Evolutionary conservation across 1,140 invertebrate genomes (phyloP).

Genomic region (Zophobas morio): DNA sequence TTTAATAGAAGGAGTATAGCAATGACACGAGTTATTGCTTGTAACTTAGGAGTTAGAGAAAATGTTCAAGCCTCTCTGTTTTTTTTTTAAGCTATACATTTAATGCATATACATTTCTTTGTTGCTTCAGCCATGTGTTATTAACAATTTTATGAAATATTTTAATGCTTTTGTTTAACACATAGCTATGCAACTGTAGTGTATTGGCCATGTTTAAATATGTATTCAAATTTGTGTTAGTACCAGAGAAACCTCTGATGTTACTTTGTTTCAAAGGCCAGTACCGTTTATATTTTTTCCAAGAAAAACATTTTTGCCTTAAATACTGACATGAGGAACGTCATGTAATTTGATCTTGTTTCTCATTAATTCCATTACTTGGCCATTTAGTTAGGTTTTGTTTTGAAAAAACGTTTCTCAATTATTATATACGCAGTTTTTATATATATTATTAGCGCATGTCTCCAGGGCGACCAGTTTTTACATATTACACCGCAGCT

Average conservation of each 20-base stretch:
- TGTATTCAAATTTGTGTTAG: constrained; percentile 29
- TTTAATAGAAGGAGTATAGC: constrained; percentile 11
- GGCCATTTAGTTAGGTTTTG: constrained; percentile 43
- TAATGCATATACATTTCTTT: constrained; percentile 27
- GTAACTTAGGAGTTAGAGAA: constrained; percentile 1
- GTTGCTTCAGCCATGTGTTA: constrained; percentile 45
- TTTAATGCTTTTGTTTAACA: constrained; percentile 35
- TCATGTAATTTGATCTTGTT: constrained; percentile 24
- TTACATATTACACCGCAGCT: constrained; percentile 1
- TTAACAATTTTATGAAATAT: constrained; percentile 28
- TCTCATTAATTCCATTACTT: constrained; percentile 38
- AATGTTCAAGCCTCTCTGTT: constrained; percentile 31
- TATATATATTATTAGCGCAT: neutral
- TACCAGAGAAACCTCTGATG: constrained; percentile 34
- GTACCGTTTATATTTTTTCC: constrained; percentile 43
- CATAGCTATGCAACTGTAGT: constrained; percentile 46
- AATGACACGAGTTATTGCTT: constrained; percentile 23
- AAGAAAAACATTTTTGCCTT: constrained; percentile 37
- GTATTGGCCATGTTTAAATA: constrained; percentile 42
- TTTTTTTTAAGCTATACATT: constrained; percentile 29
- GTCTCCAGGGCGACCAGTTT: neutral
- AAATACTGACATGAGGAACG: constrained; percentile 39
- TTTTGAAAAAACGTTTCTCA: constrained; percentile 32
- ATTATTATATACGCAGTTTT: constrained; percentile 23
- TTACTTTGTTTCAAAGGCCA: constrained; percentile 32